A percentile compares a stretch with the other conserved stretches of the same genome.
phyloP scores from a whole-genome alignment of 2,888 invertebrate species.

The Phyto melanocephala region DNA sequence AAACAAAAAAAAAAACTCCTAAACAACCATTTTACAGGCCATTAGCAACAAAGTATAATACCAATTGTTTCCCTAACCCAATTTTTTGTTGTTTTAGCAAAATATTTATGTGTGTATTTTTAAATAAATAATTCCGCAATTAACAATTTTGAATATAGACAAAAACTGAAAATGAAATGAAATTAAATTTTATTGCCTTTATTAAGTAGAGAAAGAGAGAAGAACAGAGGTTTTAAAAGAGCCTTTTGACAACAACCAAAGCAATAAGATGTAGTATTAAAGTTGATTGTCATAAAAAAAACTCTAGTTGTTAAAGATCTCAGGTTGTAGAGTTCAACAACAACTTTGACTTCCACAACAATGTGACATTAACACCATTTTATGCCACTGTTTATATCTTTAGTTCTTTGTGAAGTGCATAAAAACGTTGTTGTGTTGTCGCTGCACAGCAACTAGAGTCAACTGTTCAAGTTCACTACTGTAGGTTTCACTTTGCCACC shows the following conservation, averaged over 20 bases:
- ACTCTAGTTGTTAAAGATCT: background rate
- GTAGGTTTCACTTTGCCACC: constrained; percentile 57
- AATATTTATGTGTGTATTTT: too few relatives aligned
- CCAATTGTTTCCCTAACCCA: background rate
- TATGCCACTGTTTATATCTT: background rate
- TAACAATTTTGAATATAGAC: background rate
- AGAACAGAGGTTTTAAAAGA: background rate
- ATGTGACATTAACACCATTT: background rate
- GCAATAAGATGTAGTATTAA: background rate
- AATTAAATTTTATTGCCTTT: background rate
- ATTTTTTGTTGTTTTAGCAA: background rate
- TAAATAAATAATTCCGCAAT: background rate
- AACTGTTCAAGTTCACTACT: constrained; percentile 32
- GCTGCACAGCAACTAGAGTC: constrained; percentile 38
- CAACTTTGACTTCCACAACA: background rate
- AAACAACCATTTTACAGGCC: background rate
- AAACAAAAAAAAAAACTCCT: background rate
- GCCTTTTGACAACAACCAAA: background rate
- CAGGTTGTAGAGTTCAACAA: background rate
- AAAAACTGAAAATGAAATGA: background rate
- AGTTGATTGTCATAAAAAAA: background rate
- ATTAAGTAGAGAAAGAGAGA: background rate
- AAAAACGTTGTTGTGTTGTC: background rate
- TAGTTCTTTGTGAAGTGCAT: background rate
- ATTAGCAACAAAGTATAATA: background rate